These are phyloP conservation scores for Eubucco bourcierii DNA, from an alignment of 2,113 vertebrate genomes.

Conservation along the genomic window DNA sequence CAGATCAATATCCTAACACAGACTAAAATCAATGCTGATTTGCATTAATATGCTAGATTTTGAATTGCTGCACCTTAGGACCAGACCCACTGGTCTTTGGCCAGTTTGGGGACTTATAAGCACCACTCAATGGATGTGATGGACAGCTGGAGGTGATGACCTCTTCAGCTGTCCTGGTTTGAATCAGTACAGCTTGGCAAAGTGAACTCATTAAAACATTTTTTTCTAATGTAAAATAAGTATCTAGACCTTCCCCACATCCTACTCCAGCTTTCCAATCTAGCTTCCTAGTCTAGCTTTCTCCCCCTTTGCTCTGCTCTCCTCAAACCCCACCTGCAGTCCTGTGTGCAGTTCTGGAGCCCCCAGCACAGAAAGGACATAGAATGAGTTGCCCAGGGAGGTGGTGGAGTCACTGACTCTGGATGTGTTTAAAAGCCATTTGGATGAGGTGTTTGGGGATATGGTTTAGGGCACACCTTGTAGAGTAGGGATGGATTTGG, in stretches of 20 bases:
- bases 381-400: too few relatives aligned
- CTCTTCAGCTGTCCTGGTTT: conserved; percentile 32
- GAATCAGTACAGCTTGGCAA: background rate
- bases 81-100: conserved; percentile 12
- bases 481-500: too few relatives aligned
- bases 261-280: background rate
- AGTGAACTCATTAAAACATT: conserved; percentile 34
- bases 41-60: conserved; percentile 33
- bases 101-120: background rate
- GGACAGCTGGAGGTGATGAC: conserved; percentile 52
- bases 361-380: too few relatives aligned
- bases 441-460: too few relatives aligned
- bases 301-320: too few relatives aligned
- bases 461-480: too few relatives aligned
- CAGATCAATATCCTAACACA: conserved; percentile 49
- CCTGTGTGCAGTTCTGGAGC: too few relatives aligned
- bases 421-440: too few relatives aligned
- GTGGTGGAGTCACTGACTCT: too few relatives aligned
- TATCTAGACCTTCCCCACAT: background rate
- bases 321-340: too few relatives aligned
- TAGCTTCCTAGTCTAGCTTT: too few relatives aligned
- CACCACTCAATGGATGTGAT: background rate
- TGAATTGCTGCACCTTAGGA: background rate
- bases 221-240: background rate
- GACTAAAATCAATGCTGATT: conserved; percentile 46